Evolutionary conservation across 2,113 vertebrate species (phyloP).

Genomic region (Globicephala melas): DNA sequence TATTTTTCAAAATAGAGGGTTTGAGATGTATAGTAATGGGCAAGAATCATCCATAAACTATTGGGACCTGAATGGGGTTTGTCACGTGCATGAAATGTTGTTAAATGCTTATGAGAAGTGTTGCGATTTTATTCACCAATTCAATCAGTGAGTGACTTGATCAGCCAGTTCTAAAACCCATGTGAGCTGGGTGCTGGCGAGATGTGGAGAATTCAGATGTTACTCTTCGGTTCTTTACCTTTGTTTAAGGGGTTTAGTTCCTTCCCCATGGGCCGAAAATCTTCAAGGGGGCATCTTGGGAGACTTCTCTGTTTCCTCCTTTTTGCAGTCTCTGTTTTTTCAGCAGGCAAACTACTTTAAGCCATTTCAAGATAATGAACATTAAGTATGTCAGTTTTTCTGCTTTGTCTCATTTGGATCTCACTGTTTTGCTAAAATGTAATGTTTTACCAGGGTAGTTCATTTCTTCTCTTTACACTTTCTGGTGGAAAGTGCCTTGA

Average conservation of each 20-base stretch:
- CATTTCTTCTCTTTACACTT: background rate
- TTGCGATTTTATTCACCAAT: constrained; percentile 65
- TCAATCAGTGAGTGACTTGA: constrained; percentile 1
- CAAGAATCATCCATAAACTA: constrained; percentile 52
- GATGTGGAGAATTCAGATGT: background rate
- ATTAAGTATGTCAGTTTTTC: background rate
- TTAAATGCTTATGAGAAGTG: background rate
- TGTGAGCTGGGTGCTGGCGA: background rate
- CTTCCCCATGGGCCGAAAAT: too few species aligned
- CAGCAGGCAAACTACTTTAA: background rate
- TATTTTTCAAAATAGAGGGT: constrained; percentile 64
- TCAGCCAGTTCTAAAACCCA: constrained; percentile 66
- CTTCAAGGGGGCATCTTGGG: rapidly evolving
- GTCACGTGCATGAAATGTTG: constrained; percentile 60
- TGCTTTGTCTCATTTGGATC: background rate
- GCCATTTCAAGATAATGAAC: background rate
- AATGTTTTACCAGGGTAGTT: background rate
- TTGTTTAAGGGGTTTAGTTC: background rate
- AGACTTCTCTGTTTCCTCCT: background rate
- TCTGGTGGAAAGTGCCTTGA: constrained; percentile 60
- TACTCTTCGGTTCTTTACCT: background rate
- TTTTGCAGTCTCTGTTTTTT: background rate
- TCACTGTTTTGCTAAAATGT: background rate
- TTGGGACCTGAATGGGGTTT: constrained; percentile 64
- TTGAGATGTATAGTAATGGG: constrained; percentile 69